Evolutionary conservation across 2,113 vertebrate genomes (phyloP).

Genomic region (Baryphthengus martii): DNA sequence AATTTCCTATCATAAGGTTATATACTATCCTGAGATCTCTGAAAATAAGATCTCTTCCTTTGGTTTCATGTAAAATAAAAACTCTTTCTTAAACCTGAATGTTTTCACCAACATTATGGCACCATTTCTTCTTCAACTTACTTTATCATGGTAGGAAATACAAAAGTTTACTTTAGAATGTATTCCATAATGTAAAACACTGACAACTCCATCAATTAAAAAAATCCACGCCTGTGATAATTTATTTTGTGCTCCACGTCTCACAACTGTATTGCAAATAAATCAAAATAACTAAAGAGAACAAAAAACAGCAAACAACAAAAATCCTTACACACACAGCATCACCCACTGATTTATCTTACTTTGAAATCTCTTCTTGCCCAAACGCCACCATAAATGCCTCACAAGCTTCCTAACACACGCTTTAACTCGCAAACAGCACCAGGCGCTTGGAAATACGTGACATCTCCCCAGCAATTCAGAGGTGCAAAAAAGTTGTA

Average conservation of each 20-base stretch:
- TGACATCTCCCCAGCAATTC: not conserved
- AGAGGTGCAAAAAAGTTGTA: rapidly evolving
- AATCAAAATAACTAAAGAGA: not conserved
- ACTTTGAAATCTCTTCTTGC: not conserved
- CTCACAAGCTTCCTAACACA: not conserved
- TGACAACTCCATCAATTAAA: not conserved
- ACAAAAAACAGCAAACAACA: no score
- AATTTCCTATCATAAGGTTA: not conserved
- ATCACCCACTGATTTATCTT: no score
- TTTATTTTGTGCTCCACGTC: not conserved
- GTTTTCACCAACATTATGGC: not conserved
- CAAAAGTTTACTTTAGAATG: not conserved
- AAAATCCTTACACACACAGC: rapidly evolving
- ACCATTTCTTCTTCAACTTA: not conserved
- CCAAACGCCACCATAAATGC: not conserved
- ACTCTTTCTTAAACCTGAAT: not conserved
- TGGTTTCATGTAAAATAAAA: not conserved
- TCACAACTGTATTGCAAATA: rapidly evolving
- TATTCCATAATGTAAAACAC: not conserved
- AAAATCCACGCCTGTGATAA: not conserved
- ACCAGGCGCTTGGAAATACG: rapidly evolving
- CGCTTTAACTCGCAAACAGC: not conserved
- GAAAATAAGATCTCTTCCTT: not conserved
- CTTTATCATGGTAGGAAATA: not conserved
- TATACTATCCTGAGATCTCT: not conserved